Evolutionary conservation across 2,113 vertebrate genomes (phyloP), one percentile per base, ranked within the genome.

Genomic region (Amphilophus citrinellus): DNA sequence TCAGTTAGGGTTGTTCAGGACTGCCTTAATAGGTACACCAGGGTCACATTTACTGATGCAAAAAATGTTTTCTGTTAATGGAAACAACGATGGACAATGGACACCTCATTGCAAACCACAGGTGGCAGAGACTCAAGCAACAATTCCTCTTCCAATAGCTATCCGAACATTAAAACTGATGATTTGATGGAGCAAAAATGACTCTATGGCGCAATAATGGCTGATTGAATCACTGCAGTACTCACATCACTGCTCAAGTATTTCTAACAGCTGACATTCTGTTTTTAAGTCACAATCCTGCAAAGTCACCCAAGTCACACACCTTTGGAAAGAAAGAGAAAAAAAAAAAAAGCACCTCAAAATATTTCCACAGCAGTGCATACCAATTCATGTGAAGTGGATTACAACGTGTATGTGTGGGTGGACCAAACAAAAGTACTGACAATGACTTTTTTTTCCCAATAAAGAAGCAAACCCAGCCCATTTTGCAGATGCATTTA

Each of bases 91-190:
- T 39, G 37, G 22, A 22, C 56, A 30, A 14, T 77, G n/a, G 42
- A 24, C 59, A 58, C 71, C 58, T 42, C n/a, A 65, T 9, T 53
- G 77, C 77, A 62, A 62, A 50, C 17, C 50, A 27, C 58, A 47
- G 76, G 76, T 73, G 66, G 66, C 47, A 32, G 47, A 53, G 17
- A 32, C 47, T 73, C 66, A 53, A 71, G 66, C 66, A 71, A 71
- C 66, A 71, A 53, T 47, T 53, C 66, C 17, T 71, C 66, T 71
- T 71, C 66, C 66, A 53, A 53, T 0, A 50, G 65, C 39, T 30
- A 15, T 50, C 65, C 24, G 27, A 73, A 53, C 66, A 14, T 73
- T 53, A 73, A 73, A 53, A 73, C 10, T 32, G 66, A 53, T 73
- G 47, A 17, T 53, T 53, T 53, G 47, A 73, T 4, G 2, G 47